Conservation (phyloP, 2,113 vertebrate genomes). For the Menidia beryllina region DNA sequence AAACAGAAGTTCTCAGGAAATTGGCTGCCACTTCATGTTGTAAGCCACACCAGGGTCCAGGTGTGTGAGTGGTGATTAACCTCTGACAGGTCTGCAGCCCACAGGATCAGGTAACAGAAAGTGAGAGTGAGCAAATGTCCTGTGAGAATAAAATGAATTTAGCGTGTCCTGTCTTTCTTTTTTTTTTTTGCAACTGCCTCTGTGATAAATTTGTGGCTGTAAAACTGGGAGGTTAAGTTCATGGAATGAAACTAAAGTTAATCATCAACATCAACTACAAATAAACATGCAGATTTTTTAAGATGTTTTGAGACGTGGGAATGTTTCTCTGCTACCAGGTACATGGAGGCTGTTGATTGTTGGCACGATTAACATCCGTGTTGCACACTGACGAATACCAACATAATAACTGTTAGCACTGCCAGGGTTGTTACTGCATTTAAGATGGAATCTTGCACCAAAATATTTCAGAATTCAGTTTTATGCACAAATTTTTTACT, state of each 20-base stretch:
- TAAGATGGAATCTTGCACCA: not conserved
- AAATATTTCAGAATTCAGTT: not conserved
- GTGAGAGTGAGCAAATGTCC: not conserved
- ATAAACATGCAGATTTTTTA: not conserved
- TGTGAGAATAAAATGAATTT: not conserved
- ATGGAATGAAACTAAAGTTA: not conserved
- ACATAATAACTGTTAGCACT: not conserved
- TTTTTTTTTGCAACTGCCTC: not conserved
- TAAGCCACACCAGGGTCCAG: not conserved
- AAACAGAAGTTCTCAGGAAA: not conserved
- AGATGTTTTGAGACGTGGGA: not conserved
- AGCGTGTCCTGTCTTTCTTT: not conserved
- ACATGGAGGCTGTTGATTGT: too few relatives aligned
- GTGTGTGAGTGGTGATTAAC: slow-evolving; percentile 11
- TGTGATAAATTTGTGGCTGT: not conserved
- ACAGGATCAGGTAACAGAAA: not conserved
- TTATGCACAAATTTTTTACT: not conserved
- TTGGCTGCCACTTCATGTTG: not conserved
- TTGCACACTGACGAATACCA: not conserved
- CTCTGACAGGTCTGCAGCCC: not conserved
- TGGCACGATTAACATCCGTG: too few relatives aligned
- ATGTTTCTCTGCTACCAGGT: not conserved
- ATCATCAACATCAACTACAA: not conserved
- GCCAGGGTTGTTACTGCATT: not conserved
- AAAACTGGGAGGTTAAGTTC: not conserved